phyloP scores from a whole-genome alignment of 2,797 vertebrate species.

The Rhinogobio ventralis region DNA sequence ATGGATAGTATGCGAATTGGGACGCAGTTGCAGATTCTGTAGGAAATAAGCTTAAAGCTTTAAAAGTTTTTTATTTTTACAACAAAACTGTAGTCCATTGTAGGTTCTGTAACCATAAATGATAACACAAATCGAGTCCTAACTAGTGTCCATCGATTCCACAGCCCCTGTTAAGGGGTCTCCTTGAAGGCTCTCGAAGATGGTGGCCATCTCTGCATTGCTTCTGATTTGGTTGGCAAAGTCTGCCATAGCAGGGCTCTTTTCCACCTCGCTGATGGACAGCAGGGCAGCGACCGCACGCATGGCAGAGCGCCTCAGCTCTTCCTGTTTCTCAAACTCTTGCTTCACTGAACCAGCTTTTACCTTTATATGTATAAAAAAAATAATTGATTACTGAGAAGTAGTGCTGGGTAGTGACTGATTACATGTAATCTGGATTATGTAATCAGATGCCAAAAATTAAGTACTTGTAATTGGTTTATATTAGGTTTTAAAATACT shows the following conservation, averaged over 20 bases:
- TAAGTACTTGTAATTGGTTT: background rate
- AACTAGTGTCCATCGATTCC: slow-evolving; percentile 90
- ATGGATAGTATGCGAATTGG: fast-evolving
- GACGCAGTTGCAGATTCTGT: background rate
- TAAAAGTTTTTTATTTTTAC: slow-evolving; percentile 5
- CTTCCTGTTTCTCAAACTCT: slow-evolving; percentile 97
- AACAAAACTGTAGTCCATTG: slow-evolving; percentile 6
- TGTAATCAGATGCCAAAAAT: no score
- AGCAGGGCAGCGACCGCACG: slow-evolving; percentile 90
- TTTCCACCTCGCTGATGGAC: slow-evolving; percentile 88
- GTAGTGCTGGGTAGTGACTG: background rate
- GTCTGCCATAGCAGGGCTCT: slow-evolving; percentile 89
- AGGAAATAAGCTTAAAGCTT: background rate
- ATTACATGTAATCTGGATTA: background rate
- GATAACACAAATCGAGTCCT: slow-evolving; percentile 47
- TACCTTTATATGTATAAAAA: slow-evolving; percentile 75
- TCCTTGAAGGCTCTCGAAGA: slow-evolving; percentile 92
- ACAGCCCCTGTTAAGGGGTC: slow-evolving; percentile 74
- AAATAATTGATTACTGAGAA: background rate
- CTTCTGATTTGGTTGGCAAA: slow-evolving; percentile 90
- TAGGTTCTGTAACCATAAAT: background rate
- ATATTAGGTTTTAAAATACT: background rate
- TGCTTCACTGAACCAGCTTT: slow-evolving; percentile 95
- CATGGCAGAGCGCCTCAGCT: slow-evolving; percentile 93
- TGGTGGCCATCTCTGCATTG: slow-evolving; percentile 86